A percentile compares a stretch with the other conserved stretches of the same genome.
Conservation (phyloP, 1,140 invertebrate species). For the Drosophila seguyi region DNA sequence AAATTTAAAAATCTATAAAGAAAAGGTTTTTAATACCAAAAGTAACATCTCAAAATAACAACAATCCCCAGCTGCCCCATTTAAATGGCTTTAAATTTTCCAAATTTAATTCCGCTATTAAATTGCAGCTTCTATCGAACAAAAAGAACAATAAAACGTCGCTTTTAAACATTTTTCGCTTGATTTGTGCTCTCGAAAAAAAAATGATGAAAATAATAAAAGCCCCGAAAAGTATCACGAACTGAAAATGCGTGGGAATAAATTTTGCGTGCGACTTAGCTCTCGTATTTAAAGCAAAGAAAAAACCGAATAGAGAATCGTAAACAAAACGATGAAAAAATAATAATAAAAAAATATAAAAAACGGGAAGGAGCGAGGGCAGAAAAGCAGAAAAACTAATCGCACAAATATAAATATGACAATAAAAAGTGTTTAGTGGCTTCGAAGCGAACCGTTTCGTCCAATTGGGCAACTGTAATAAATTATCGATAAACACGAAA, state of each 20-base stretch:
- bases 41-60: not conserved
- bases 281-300: constrained; percentile 42
- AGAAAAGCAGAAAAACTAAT: constrained; percentile 72
- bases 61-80: not conserved
- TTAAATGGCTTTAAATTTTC: constrained; percentile 20
- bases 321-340: constrained; percentile 45
- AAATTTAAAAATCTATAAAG: not conserved
- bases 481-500: constrained; percentile 84
- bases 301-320: constrained; percentile 45
- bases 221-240: constrained; percentile 65
- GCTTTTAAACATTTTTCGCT: constrained; percentile 36
- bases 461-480: constrained; percentile 81
- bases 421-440: constrained; percentile 68
- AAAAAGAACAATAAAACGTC: constrained; percentile 48
- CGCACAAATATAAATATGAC: constrained; percentile 73
- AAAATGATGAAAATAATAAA: constrained; percentile 41
- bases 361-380: constrained; percentile 31
- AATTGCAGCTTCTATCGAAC: constrained; percentile 22
- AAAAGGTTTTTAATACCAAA: not conserved
- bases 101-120: constrained; percentile 7
- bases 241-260: constrained; percentile 80
- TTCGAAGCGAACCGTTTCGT: constrained; percentile 46
- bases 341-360: constrained; percentile 8
- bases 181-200: constrained; percentile 50
- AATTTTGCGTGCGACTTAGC: constrained; percentile 71